These are phyloP conservation scores for Palythoa caribaeorum DNA, from an alignment of 92 coral and sea anemone species.

Conservation along the genomic window DNA sequence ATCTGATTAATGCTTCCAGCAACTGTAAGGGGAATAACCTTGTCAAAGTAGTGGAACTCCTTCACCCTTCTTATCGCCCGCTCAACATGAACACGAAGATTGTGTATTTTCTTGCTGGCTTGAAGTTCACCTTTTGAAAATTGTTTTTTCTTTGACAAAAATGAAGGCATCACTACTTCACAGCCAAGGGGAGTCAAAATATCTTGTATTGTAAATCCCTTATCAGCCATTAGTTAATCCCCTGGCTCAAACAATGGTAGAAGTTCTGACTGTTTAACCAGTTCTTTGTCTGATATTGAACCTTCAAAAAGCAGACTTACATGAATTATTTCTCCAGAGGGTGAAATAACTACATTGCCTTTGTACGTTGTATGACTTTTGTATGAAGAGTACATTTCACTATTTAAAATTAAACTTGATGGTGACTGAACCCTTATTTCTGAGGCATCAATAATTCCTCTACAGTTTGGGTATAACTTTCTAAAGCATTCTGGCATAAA, in stretches of 20 bases:
- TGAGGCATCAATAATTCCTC: constrained; percentile 74
- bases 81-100: constrained; percentile 30
- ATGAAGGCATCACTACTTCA: constrained; percentile 62
- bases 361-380: constrained; percentile 69
- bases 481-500: constrained; percentile 58
- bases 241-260: constrained; percentile 61
- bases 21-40: constrained; percentile 59
- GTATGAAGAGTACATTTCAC: constrained; percentile 51
- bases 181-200: constrained; percentile 58
- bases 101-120: constrained; percentile 63
- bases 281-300: constrained; percentile 72
- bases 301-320: constrained; percentile 61
- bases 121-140: constrained; percentile 65
- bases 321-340: constrained; percentile 71
- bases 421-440: constrained; percentile 70
- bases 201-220: constrained; percentile 59
- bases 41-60: constrained; percentile 71
- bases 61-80: constrained; percentile 46
- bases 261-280: constrained; percentile 66
- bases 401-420: constrained; percentile 61
- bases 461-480: constrained; percentile 51
- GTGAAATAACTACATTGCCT: constrained; percentile 67
- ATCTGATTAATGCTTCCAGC: constrained; percentile 68
- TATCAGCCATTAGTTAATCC: constrained; percentile 69
- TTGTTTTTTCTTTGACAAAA: constrained; percentile 53